Base-by-base conservation (phyloP, 2,113 vertebrate species). In the Xiphophorus maculatus region DNA sequence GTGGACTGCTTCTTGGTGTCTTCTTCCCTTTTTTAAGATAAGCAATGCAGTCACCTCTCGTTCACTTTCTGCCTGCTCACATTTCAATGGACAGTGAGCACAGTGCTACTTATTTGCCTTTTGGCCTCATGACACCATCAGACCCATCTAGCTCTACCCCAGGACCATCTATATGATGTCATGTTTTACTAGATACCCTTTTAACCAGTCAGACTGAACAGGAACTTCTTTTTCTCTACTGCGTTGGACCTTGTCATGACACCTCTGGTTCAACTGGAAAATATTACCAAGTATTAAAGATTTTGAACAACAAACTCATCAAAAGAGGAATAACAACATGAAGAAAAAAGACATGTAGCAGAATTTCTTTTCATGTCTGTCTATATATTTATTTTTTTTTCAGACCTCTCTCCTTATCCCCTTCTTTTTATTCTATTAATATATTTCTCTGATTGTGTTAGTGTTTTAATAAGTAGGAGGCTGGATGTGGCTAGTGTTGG, bases 401-500 rank as follows among this genome's bases (percentile, higher is more conserved):
- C 86, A 88, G 85, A 89, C 82, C 79, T 87, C 88, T 88, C 77
- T 81, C 79, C 86, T 68, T 51, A 58, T 79, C 51, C 82, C 79
- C 85, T 58, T 89, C 84, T 91, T 93, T 92, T 84, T 89, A 91
- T 87, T 88, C 74, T 91, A 79, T 92, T 78, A 89, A 76, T 93
- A 85, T 93, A 88, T 90, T 93, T 91, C 87, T 91, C 90, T 93
- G 91, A 93, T 90, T 94, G 93, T 95, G 90, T 94, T 93, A 88
- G 90, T 94, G 88, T 94, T 94, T 94, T 92, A 88, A 92, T 88
- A 90, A 90, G 90, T 91, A 93, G 88, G 92, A 93, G 84, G 82
- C 92, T 92, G 93, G 90, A 93, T 93, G 94, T 94, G 94, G 93
- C 93, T 95, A 83, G 93, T 92, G 86, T 94, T 94, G 92, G 88